These are phyloP conservation scores for Bothrops alternatus DNA, from an alignment of 2,797 vertebrate species.

Conservation along the genomic window DNA sequence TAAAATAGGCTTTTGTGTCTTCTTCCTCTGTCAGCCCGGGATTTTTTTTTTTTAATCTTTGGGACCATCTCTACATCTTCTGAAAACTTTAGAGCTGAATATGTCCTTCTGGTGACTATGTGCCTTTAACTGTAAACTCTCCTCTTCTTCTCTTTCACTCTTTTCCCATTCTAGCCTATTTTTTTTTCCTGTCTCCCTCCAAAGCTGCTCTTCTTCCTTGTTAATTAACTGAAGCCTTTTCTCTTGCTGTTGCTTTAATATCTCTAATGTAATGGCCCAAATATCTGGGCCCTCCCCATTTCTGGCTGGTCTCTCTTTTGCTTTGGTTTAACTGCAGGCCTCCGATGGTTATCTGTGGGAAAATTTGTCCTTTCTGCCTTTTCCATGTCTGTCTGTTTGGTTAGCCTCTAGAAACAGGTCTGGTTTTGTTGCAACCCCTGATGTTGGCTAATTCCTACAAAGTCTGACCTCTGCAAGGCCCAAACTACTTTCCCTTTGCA, in stretches of 20 bases:
- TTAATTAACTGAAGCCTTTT: background rate
- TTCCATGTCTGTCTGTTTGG: too few species aligned
- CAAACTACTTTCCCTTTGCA: too few species aligned
- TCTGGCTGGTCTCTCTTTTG: background rate
- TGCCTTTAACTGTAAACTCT: background rate
- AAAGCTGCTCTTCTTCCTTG: background rate
- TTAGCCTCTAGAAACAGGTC: too few species aligned
- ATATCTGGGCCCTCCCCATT: background rate
- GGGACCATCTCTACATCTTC: background rate
- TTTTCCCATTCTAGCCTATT: background rate
- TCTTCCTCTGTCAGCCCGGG: background rate
- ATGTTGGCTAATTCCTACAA: too few species aligned
- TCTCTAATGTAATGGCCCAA: background rate
- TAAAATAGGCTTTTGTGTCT: background rate
- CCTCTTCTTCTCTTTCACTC: background rate
- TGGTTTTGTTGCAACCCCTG: too few species aligned
- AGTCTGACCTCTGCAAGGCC: too few species aligned
- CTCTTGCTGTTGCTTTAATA: background rate
- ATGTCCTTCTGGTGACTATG: background rate
- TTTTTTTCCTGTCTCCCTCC: background rate
- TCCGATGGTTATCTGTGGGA: background rate
- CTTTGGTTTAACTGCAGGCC: background rate
- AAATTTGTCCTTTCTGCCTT: background rate
- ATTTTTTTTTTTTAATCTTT: background rate
- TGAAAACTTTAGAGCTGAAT: background rate